Conservation (phyloP, 2,888 invertebrate species). For the Lepidochrysops patricia region DNA sequence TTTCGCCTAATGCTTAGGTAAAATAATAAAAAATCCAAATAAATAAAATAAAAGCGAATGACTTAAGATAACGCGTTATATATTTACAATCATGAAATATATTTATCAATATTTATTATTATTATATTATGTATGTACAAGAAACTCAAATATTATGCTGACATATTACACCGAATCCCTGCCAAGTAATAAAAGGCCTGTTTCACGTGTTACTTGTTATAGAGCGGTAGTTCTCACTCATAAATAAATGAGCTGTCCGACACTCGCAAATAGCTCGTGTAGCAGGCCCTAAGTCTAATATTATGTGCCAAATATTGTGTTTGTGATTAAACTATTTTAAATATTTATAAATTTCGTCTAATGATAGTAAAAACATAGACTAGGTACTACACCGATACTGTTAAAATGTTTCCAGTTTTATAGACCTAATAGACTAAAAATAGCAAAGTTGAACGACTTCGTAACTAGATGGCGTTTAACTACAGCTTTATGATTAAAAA, state of each 20-base stretch:
- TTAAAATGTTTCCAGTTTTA: not conserved
- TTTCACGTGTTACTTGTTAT: too few species aligned
- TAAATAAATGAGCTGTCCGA: too few species aligned
- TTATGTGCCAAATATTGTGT: not conserved
- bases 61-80: not conserved
- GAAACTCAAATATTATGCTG: not conserved
- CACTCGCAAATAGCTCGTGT: too few species aligned
- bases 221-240: too few species aligned
- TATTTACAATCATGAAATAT: not conserved
- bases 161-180: not conserved
- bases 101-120: too few species aligned
- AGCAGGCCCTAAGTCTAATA: not conserved
- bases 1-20: not conserved
- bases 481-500: not conserved
- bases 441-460: not conserved
- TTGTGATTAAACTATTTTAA: not conserved
- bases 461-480: not conserved
- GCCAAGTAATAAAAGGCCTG: too few species aligned
- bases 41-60: constrained; percentile 7
- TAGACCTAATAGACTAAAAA: not conserved
- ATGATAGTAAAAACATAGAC: not conserved
- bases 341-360: not conserved
- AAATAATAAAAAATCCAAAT: not conserved
- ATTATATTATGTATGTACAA: too few species aligned
- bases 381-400: not conserved